Percentiles rank a stretch among this genome's conserved stretches.
Conservation (phyloP, 2,113 vertebrate species). For the Oncorhynchus nerka region DNA sequence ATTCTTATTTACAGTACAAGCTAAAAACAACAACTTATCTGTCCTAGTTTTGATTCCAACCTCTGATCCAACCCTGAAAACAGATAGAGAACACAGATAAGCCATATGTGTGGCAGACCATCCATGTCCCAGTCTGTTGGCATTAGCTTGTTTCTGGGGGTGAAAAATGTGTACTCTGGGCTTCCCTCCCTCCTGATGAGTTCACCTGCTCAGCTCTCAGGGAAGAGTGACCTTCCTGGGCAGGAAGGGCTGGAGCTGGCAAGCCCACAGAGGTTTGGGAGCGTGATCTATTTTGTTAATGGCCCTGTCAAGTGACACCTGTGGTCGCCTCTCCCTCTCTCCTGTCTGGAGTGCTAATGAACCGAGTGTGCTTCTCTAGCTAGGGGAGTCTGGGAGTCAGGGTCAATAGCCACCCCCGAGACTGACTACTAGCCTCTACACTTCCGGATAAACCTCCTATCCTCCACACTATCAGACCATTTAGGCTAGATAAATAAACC, state of each 20-base stretch:
- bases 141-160: conserved; percentile 15
- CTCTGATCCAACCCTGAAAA: conserved; percentile 6
- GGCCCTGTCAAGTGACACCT: conserved; percentile 81
- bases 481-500: conserved; percentile 40
- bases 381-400: conserved; percentile 45
- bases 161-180: conserved; percentile 36
- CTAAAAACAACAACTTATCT: conserved; percentile 32
- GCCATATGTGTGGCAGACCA: background rate
- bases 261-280: conserved; percentile 55
- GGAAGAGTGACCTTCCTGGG: conserved; percentile 70
- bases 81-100: background rate
- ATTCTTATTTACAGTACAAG: conserved; percentile 1
- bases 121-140: background rate
- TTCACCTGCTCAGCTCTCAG: conserved; percentile 22
- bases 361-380: conserved; percentile 50
- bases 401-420: conserved; percentile 58
- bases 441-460: conserved; percentile 21
- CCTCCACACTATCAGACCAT: conserved; percentile 37
- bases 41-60: conserved; percentile 25
- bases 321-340: conserved; percentile 68
- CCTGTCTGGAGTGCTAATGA: conserved; percentile 79
- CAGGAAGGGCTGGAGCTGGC: conserved; percentile 40
- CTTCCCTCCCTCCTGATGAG: conserved; percentile 33
- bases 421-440: conserved; percentile 43
- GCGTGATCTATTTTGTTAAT: conserved; percentile 79